Evolutionary conservation across 2,113 vertebrate genomes (phyloP), one percentile per base, ranked within the genome.

Genomic region (Melierax canorus): DNA sequence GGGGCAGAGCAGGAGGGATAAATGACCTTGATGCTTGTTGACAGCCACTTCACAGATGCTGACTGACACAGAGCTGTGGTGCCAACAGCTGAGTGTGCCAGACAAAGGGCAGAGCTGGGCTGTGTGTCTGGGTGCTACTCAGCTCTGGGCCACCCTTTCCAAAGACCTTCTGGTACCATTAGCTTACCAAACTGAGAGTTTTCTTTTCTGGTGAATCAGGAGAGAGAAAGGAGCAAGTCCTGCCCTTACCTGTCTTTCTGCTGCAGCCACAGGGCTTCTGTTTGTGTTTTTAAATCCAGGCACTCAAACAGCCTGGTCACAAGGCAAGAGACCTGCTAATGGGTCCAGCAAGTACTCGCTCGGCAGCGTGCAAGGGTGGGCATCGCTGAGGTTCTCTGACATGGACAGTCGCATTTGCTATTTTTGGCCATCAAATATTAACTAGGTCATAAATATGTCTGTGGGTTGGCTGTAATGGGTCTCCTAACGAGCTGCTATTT

Each of bases 361-460:
- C 4, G 6, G 59, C 30, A 56, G 34, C 4, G 15, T 21, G 45
- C 7, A 10, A 27, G 21, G 50, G n/a, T 45, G 24, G 21, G 41
- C 68, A 64, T 11, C 34, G 6, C 39, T 1, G 15, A 77, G 43
- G 24, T 46, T 63, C 51, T 90, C 60, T 0, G 30, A 38, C 39
- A 66, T 3, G 23, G 78, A 17, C 0, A 1, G 55, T 24, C 2
- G 5, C 5, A 0, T 59, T 41, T 82, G 62, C 48, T 88, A 32
- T 64, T 88, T 24, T 3, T 55, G 78, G 62, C 58, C 53, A 91
- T 94, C 51, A 73, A 32, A 82, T 68, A 75, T 72, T 93, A 96
- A 93, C 56, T 55, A 67, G 56, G 88, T 71, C 73, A 81, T 96
- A 78, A 96, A 95, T 82, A 30, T 55, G 19, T 84, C 69, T 60